Conservation (phyloP, 1,140 invertebrate species). For the Oppia nitens region DNA sequence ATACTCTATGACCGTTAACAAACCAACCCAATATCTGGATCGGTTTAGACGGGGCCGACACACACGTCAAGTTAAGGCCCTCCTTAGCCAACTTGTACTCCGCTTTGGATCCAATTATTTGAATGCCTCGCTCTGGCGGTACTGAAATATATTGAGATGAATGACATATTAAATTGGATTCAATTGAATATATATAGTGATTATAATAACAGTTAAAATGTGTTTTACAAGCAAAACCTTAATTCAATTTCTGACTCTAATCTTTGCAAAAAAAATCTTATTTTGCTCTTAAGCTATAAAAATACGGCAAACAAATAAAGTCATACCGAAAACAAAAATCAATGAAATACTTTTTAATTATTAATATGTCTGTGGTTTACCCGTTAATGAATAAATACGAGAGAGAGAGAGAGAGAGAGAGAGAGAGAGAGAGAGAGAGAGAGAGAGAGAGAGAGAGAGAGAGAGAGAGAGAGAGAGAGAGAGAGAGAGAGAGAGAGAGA, state of each 20-base stretch:
- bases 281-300: not conserved
- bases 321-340: no score
- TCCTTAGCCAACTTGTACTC: constrained; percentile 20
- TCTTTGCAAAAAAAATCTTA: not conserved
- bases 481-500: not conserved
- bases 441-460: no score
- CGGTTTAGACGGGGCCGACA: constrained; percentile 19
- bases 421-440: no score
- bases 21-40: constrained; percentile 20
- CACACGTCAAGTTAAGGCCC: constrained; percentile 22
- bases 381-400: no score
- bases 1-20: constrained; percentile 21
- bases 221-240: not conserved
- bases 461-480: not conserved
- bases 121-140: not conserved
- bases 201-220: not conserved
- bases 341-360: no score
- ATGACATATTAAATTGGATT: not conserved
- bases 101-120: constrained; percentile 14
- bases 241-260: not conserved
- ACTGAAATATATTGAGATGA: constrained; percentile 1
- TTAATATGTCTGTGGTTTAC: no score
- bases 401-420: no score
- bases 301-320: not conserved
- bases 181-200: not conserved